Evolutionary conservation across 2,888 invertebrate species (phyloP), one percentile per base, ranked within the genome.

Genomic region (Fragum sueziense): DNA sequence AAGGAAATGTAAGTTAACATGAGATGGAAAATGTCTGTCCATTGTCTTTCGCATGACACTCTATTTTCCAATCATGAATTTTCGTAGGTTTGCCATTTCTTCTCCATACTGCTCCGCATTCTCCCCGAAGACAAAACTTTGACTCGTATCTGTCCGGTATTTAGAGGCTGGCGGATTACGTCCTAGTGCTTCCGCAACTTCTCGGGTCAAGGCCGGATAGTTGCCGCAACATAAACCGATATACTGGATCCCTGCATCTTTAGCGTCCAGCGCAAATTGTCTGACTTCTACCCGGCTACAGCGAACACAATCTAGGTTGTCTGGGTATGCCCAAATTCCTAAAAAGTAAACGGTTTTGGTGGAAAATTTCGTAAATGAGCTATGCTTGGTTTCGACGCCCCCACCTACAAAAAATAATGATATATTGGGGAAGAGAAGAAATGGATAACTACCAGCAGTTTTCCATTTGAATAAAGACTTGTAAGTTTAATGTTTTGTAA

Each of bases 221-320:
- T 90, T 89, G 11, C 92, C 92, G 71, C 92, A 92, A 74, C 92
- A 92, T 14, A 92, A 84, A 0, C 92, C 92, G 0, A 91, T 77
- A 77, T 91, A 91, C 70, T 89, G 86, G 14, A 91, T 85, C 1
- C 90, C 90, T 11, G 90, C 81, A 22, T 79, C 86, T 67, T 87
- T 85, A 0, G 88, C 87, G 73, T 88, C 86, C 52, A 84, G 54
- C 0, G 89, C 90, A 80, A 91, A 91, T 67, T 80, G 37, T 6
- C 74, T 73, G 31, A 92, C 85, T 57, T 90, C 89, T 1, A 77
- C 70, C 33, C 88, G 83, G 29, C 83, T 79, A 72, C 88, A 87
- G 33, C 74, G 76, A 59, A 74, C 81, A 51, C 84, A 76, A 14
- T 87, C 75, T 2, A 83, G 67, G 47, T 83, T 70, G 25, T 75